Evolutionary conservation across 2,797 vertebrate genomes (phyloP), one percentile per base, ranked within the genome.

Genomic region (Denticeps clupeoides): DNA sequence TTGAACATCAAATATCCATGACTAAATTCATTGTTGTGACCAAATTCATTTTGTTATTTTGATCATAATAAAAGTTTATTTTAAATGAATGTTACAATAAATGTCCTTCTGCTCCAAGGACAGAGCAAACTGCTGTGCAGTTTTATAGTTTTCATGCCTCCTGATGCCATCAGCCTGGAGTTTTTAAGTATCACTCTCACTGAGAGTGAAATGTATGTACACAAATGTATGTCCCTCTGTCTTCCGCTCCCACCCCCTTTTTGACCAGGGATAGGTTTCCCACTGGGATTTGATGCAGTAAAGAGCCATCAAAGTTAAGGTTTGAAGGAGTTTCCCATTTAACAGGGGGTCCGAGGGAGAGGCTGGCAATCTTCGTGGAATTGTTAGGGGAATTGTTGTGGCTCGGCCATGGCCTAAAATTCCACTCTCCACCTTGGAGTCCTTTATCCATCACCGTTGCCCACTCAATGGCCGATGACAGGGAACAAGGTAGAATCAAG

Each of bases 191-290:
- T n/a, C n/a, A n/a, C n/a, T n/a, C n/a, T n/a, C n/a, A n/a, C n/a
- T n/a, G n/a, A n/a, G n/a, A n/a, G n/a, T n/a, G n/a, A n/a, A n/a
- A n/a, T n/a, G n/a, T n/a, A n/a, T n/a, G 15, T 5, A n/a, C 2
- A 46, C 75, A 82, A 0, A 1, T 26, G 42, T 83, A 83, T 1
- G 4, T 3, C 33, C 82, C 79, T 3, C 29, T 22, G 44, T 75
- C 59, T 0, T 45, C 48, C 16, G n/a, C 28, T 3, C 0, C 32
- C 4, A 47, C 58, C 13, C 0, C 1, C 0, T 7, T 23, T 43
- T 5, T 56, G 6, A 0, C 4, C 41, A 82, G 37, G 9, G 69
- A 60, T 26, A 78, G 45, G 28, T 43, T 41, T n/a, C 35, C n/a
- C 3, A 27, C 35, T 5, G 31, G 0, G 2, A 22, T 4, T 0